Conservation (phyloP, 2,113 vertebrate genomes). For the Heteronetta atricapilla region DNA sequence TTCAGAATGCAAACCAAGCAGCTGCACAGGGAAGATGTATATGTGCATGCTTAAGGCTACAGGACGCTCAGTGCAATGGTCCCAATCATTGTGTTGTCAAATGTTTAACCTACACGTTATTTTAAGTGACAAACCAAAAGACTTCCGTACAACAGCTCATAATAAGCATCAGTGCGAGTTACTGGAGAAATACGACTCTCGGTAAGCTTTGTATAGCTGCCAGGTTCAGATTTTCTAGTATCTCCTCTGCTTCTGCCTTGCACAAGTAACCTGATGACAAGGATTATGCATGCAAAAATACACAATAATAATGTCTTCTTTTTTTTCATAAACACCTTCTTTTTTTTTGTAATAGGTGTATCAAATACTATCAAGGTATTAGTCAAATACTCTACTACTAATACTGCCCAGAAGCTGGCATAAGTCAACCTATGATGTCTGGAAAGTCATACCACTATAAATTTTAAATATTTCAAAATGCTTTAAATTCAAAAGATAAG, state of each 20-base stretch:
- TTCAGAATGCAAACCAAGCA: not conserved
- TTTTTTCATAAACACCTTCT: not conserved
- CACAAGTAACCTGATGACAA: not conserved
- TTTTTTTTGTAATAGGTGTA: not conserved
- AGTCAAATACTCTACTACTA: not conserved
- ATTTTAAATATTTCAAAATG: not conserved
- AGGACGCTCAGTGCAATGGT: not conserved
- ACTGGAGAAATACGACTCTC: no score
- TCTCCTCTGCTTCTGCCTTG: not conserved
- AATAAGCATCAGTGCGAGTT: not conserved
- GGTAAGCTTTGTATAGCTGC: not conserved
- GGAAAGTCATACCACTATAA: not conserved
- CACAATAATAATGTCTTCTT: not conserved
- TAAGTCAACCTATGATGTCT: not conserved
- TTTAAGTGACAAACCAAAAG: not conserved
- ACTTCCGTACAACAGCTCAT: not conserved
- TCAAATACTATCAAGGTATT: not conserved
- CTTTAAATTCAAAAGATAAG: not conserved
- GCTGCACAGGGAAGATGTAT: not conserved
- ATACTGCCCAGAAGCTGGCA: not conserved
- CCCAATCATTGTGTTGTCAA: not conserved
- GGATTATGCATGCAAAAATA: not conserved
- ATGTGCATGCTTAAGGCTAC: accelerated
- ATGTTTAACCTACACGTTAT: not conserved
- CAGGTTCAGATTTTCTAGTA: not conserved